Conservation (phyloP, 2,113 vertebrate species). For the Podarcis raffonei region DNA sequence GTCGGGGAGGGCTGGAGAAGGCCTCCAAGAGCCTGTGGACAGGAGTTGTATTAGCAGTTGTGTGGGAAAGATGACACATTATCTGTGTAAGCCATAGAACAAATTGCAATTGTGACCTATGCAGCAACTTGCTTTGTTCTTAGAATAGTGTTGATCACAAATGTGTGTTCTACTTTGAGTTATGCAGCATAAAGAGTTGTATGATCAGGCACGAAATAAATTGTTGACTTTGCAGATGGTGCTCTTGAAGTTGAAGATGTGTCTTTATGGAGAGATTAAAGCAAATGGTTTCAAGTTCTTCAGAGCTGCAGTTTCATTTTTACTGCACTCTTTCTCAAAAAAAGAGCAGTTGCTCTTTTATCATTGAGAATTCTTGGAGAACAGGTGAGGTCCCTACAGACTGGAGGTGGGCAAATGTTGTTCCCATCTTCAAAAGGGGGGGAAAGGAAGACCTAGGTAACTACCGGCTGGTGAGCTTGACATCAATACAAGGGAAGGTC, state of each 20-base stretch:
- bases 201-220: neutral
- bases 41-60: neutral
- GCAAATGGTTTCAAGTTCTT: neutral
- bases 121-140: neutral
- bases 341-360: neutral
- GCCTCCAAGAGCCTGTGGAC: neutral
- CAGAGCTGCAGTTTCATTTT: conserved; percentile 20
- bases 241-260: neutral
- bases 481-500: too few species aligned
- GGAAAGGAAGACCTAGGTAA: too few species aligned
- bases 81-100: neutral
- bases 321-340: neutral
- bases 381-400: too few species aligned
- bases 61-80: neutral
- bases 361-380: too few species aligned
- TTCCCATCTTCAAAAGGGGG: too few species aligned
- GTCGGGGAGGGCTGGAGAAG: neutral
- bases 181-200: fast-evolving
- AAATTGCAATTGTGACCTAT: neutral
- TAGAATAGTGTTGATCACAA: neutral
- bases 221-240: neutral
- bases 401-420: too few species aligned
- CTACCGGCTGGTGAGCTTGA: too few species aligned
- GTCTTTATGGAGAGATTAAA: fast-evolving
- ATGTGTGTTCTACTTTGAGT: neutral